phyloP scores from a whole-genome alignment of 2,888 invertebrate genomes.

The Galeruca laticollis region DNA sequence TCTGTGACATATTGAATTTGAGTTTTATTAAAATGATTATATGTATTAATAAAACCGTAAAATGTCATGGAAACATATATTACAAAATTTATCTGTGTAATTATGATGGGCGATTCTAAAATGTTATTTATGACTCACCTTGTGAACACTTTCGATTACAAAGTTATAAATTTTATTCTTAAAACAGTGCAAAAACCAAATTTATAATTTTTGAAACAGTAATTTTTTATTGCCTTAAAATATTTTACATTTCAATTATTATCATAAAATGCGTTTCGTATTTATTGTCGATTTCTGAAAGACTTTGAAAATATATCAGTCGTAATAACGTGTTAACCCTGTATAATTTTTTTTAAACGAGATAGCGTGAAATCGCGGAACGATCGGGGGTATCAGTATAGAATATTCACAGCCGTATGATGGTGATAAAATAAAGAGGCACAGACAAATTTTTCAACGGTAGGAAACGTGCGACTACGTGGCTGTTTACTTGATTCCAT shows the following conservation, averaged over 20 bases:
- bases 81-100: too few species aligned
- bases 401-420: conserved; percentile 5
- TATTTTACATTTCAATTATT: not conserved
- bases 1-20: too few species aligned
- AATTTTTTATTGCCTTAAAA: not conserved
- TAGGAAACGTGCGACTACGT: conserved; percentile 48
- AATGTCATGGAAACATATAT: too few species aligned
- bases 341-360: conserved; percentile 3
- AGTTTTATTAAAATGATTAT: too few species aligned
- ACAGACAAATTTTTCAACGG: conserved; percentile 45
- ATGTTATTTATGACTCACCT: too few species aligned
- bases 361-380: conserved; percentile 2
- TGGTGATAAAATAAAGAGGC: conserved; percentile 39
- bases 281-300: not conserved
- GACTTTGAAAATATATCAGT: not conserved
- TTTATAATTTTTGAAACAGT: too few species aligned
- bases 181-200: too few species aligned
- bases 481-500: conserved; percentile 19
- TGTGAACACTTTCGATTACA: too few species aligned
- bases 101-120: too few species aligned
- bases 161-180: too few species aligned
- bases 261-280: not conserved
- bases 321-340: not conserved
- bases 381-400: not conserved
- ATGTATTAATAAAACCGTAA: too few species aligned